These are phyloP conservation scores for Pimephales promelas DNA, from an alignment of 2,113 vertebrate genomes.

Conservation along the genomic window DNA sequence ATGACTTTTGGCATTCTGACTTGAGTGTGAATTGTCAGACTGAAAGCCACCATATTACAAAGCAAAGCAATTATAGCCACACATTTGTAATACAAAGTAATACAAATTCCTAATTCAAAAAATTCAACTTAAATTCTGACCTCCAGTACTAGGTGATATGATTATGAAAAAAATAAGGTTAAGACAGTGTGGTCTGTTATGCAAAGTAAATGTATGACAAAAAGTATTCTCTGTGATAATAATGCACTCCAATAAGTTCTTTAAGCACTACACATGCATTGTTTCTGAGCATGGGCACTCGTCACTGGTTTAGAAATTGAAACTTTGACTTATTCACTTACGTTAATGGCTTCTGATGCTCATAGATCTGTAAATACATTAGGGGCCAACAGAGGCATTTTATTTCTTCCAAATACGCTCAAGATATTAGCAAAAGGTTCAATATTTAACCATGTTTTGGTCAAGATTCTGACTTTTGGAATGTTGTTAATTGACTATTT, in stretches of 20 bases:
- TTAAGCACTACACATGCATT: background rate
- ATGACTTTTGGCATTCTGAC: background rate
- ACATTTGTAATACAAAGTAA: background rate
- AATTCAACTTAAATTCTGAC: background rate
- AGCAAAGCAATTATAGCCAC: background rate
- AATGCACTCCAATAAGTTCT: background rate
- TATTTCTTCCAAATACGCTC: background rate
- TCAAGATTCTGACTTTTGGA: constrained; percentile 4
- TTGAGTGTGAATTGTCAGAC: background rate
- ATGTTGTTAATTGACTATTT: background rate
- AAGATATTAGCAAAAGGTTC: background rate
- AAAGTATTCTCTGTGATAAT: background rate
- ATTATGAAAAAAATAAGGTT: background rate
- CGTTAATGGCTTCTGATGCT: background rate
- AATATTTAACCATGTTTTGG: background rate
- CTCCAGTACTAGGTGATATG: background rate
- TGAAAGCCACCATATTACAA: constrained; percentile 5
- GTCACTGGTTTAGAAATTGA: background rate
- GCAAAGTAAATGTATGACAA: background rate
- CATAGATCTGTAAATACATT: background rate
- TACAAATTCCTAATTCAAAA: background rate
- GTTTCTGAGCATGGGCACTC: background rate
- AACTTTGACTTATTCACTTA: background rate
- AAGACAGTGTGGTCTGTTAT: background rate
- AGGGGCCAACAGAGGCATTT: background rate